phyloP scores from a whole-genome alignment of 2,888 invertebrate genomes.

The Drosophila ustulata region DNA sequence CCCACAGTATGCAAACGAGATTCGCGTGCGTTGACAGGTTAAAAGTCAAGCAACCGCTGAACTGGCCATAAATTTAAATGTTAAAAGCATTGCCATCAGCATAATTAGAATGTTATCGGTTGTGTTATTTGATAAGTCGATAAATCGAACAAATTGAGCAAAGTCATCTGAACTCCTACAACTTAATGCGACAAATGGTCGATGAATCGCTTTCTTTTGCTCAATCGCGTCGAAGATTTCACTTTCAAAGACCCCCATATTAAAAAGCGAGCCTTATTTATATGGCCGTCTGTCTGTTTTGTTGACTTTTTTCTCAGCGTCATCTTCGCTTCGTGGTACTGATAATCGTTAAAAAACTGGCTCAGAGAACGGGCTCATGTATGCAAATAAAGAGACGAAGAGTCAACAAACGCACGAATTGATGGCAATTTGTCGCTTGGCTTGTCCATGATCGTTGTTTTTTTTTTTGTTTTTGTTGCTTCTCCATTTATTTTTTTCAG shows the following conservation, averaged over 20 bases:
- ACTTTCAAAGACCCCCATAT: constrained; percentile 56
- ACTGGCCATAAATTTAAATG: constrained; percentile 52
- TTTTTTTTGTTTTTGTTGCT: neutral
- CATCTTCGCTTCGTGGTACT: constrained; percentile 34
- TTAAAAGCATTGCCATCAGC: constrained; percentile 52
- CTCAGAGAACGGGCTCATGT: constrained; percentile 50
- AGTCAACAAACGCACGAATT: constrained; percentile 72
- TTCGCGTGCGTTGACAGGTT: constrained; percentile 36
- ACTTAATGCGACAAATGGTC: constrained; percentile 58
- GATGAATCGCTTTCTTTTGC: constrained; percentile 62
- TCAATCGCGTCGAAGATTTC: constrained; percentile 49
- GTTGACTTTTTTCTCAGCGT: constrained; percentile 29
- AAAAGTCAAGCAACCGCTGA: constrained; percentile 45
- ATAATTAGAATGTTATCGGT: constrained; percentile 68
- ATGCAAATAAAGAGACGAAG: constrained; percentile 63
- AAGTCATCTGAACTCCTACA: constrained; percentile 65
- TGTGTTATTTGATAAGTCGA: constrained; percentile 38
- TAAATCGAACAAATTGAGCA: constrained; percentile 61
- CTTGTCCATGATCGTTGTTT: constrained; percentile 13
- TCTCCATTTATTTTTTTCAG: constrained; percentile 14
- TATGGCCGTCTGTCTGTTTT: neutral
- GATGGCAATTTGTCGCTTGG: constrained; percentile 69
- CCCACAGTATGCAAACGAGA: constrained; percentile 28
- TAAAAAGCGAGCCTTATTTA: constrained; percentile 40
- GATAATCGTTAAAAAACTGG: constrained; percentile 57